phyloP scores from a whole-genome alignment of 2,113 vertebrate species.

The human region GRCh38 chr1:28986501-28987000 shows the following conservation, averaged over 20 bases:
- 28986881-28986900: constrained; percentile 15
- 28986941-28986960: constrained; percentile 47
- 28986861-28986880: background rate
- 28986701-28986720: too few species aligned
- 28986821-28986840: background rate
- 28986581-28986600: constrained; percentile 37
- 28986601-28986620: background rate
- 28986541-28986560: constrained; percentile 10
- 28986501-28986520: background rate
- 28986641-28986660: background rate
- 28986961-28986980: constrained; percentile 36
- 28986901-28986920: constrained; percentile 27
- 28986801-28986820: background rate
- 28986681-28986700: too few species aligned
- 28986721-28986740: too few species aligned
- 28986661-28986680: too few species aligned
- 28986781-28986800: background rate
- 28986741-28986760: too few species aligned
- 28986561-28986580: constrained; percentile 23
- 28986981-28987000: background rate
- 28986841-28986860: background rate
- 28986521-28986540: background rate
- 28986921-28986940: background rate
- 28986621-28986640: constrained; percentile 42
- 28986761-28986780: too few species aligned